phyloP scores from a whole-genome alignment of 2,888 invertebrate species.

The Achlya flavicornis region DNA sequence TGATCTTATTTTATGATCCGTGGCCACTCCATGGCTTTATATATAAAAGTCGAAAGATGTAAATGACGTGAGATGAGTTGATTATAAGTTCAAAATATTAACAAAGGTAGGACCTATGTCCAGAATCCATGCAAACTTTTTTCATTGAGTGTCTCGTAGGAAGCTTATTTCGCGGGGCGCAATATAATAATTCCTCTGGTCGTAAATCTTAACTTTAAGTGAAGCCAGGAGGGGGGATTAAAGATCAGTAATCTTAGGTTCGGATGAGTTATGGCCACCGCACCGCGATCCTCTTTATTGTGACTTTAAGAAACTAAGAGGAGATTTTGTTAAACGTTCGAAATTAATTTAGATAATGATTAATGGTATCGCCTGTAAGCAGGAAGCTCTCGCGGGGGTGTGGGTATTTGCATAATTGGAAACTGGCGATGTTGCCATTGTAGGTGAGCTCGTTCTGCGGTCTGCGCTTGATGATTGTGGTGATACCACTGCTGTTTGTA shows the following conservation, averaged over 20 bases:
- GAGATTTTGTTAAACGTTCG: constrained; percentile 82
- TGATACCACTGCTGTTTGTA: constrained; percentile 19
- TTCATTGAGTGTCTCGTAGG: constrained; percentile 66
- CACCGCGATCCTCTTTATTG: constrained; percentile 80
- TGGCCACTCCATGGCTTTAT: too few species aligned
- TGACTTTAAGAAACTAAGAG: constrained; percentile 84
- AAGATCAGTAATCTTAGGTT: constrained; percentile 89
- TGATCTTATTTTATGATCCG: too few species aligned
- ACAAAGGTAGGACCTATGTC: constrained; percentile 21
- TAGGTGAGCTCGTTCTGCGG: constrained; percentile 14
- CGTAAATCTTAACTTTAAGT: constrained; percentile 90
- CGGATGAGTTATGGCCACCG: constrained; percentile 87
- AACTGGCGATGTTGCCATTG: constrained; percentile 40
- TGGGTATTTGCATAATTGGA: constrained; percentile 77
- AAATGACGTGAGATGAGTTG: not conserved
- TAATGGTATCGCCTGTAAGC: constrained; percentile 74
- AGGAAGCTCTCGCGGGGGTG: constrained; percentile 53
- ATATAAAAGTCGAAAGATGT: too few species aligned
- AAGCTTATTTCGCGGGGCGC: constrained; percentile 78
- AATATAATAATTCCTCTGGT: constrained; percentile 87
- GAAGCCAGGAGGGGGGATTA: constrained; percentile 87
- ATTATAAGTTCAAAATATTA: not conserved
- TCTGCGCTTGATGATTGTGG: constrained; percentile 36
- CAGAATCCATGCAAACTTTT: constrained; percentile 66
- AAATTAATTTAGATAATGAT: constrained; percentile 85